A percentile compares a stretch with the other conserved stretches of the same genome.
Evolutionary conservation across 2,113 vertebrate species (phyloP).

Genomic region (Xiphophorus maculatus): DNA sequence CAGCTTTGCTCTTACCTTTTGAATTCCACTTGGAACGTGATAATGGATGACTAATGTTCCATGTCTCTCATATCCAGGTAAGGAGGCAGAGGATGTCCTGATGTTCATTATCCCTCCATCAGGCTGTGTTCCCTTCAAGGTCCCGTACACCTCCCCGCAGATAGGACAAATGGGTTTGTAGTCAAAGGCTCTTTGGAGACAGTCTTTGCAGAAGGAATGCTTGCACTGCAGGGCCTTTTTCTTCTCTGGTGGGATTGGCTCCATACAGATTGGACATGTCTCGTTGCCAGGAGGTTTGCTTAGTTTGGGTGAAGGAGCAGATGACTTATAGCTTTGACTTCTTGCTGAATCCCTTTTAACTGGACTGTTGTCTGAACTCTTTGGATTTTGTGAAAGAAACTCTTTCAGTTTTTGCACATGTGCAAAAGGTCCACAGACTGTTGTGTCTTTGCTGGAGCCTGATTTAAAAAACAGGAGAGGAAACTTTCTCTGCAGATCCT

Average conservation of each 20-base stretch:
- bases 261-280: slow-evolving; percentile 77
- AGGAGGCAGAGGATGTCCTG: fast-evolving
- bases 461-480: slow-evolving; percentile 57
- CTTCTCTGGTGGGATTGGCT: slow-evolving; percentile 44
- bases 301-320: not conserved
- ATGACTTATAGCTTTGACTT: not conserved
- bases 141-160: slow-evolving; percentile 74
- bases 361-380: not conserved
- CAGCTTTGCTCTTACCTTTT: slow-evolving; percentile 66
- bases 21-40: slow-evolving; percentile 69
- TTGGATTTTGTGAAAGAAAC: slow-evolving; percentile 4
- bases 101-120: slow-evolving; percentile 60
- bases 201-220: slow-evolving; percentile 76
- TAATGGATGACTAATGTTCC: slow-evolving; percentile 72
- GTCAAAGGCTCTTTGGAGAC: slow-evolving; percentile 69
- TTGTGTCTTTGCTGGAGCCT: not conserved
- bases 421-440: slow-evolving; percentile 54
- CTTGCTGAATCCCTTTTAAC: not conserved
- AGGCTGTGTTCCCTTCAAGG: slow-evolving; percentile 75
- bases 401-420: slow-evolving; percentile 45
- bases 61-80: slow-evolving; percentile 72
- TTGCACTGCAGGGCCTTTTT: slow-evolving; percentile 69
- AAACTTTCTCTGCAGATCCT: slow-evolving; percentile 38
- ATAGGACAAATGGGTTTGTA: slow-evolving; percentile 77
- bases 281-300: slow-evolving; percentile 37